Base-by-base conservation (phyloP, 2,888 invertebrate genomes). In the Acronicta psi region DNA sequence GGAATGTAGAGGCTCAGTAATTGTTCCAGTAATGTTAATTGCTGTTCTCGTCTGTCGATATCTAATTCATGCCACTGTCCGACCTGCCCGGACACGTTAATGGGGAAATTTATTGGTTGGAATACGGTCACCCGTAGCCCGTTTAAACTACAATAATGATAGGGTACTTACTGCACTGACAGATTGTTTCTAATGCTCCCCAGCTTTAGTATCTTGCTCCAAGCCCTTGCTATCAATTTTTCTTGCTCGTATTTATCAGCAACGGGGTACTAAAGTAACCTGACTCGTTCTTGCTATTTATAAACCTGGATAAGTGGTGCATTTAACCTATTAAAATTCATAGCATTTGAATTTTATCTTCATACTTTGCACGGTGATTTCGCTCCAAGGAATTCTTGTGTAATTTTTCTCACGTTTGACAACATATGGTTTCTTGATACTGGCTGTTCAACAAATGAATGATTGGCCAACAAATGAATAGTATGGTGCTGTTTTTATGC, bases 11-110 rank as follows among this genome's bases (percentile, higher is more conserved):
- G 79, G 83, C 75, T 75, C 77, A 77, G 80, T 91, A 90, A 93
- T 92, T 92, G 89, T 83, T 90, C 83, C 68, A 80, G 74, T 81
- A 83, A 82, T 82, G 91, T 85, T 92, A 91, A 92, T 92, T 92
- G 82, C 72, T 67, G 68, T 73, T 74, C 70, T 77, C 69, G 74
- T 75, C 79, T 70, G 73, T 69, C 62, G 71, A 81, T 75, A 70
- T 81, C 80, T 84, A 83, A 88, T 87, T 87, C 72, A 70, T 81
- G 77, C 73, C 73, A 76, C 70, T 65, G 73, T 58, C 70, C 69
- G 75, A 80, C 75, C 63, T 69, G 72, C 66, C 62, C 64, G 80
- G 82, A 82, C 79, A 73, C 77, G 81, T 77, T 83, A 83, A 84
- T 85, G 66, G 73, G 70, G 71, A 83, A 85, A 87, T 84, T 82